Base-by-base conservation (phyloP, 2,888 invertebrate genomes). In the Nymphalis urticae region DNA sequence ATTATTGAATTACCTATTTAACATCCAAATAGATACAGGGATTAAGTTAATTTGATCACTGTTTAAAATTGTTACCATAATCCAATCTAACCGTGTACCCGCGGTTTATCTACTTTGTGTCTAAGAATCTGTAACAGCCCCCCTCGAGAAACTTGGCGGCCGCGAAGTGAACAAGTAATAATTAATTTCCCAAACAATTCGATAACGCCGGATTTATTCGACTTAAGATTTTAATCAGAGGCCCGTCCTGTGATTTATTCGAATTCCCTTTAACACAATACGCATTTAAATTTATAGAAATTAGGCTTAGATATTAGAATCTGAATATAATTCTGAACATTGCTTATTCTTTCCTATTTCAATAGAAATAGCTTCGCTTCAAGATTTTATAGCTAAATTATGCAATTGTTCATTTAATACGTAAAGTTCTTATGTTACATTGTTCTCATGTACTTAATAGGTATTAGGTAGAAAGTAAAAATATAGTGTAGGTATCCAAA, bases 121-220 rank as follows among this genome's bases (percentile, higher is more conserved):
- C 68, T 66, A 70, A 72, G 72, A 73, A 74, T 70, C 70, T 56
- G 62, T 56, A 72, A 70, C 73, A 74, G 62, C 65, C 66, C 72
- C 66, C 68, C 63, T 74, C 66, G 70, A 62, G 19, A 73, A 74
- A 83, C 81, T 80, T 82, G 78, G 60, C 74, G 64, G 64, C 75
- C 66, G 79, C 80, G 70, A 80, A 82, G 78, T 80, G 82, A 82
- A 76, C 83, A 79, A 80, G 79, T 81, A 78, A 82, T 82, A 85
- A 85, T 87, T 86, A 88, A 87, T 86, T 85, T 79, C 73, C 73
- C 80, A 81, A 88, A 87, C 84, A 87, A 81, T 72, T 79, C 80
- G 83, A 84, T 86, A 83, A 79, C 80, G 76, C 72, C 76, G 80
- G 80, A 86, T 87, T 88, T 87, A 86, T 88, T 82, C 76, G 81